Evolutionary conservation across 2,797 vertebrate species (phyloP).

Genomic region (Sebastes alutus): DNA sequence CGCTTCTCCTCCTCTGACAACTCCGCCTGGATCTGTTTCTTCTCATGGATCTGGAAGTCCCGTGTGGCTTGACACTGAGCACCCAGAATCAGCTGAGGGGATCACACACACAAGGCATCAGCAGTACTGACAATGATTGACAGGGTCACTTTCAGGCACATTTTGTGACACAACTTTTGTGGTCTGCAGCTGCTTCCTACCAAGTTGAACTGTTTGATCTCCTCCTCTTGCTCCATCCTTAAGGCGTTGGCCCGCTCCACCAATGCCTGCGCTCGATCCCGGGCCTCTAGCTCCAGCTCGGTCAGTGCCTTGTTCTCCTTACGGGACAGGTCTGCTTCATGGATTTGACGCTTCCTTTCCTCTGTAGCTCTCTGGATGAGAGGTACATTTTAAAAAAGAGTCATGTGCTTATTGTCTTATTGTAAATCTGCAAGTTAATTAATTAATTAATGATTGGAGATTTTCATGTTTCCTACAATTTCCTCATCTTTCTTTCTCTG

Average conservation of each 20-base stretch:
- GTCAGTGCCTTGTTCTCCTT: conserved; percentile 78
- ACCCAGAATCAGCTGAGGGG: conserved; percentile 84
- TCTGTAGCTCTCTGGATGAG: conserved; percentile 76
- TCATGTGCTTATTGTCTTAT: background rate
- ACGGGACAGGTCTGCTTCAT: conserved; percentile 75
- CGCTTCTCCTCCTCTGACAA: conserved; percentile 86
- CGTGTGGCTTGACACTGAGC: conserved; percentile 90
- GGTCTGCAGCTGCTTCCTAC: conserved; percentile 57
- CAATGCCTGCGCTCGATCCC: conserved; percentile 78
- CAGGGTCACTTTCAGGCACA: background rate
- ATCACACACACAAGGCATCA: background rate
- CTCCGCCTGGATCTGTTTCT: conserved; percentile 81
- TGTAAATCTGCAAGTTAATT: background rate
- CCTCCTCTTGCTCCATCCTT: conserved; percentile 90
- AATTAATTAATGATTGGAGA: too few relatives aligned
- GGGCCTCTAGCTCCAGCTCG: conserved; percentile 85
- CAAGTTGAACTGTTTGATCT: conserved; percentile 87
- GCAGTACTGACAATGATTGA: background rate
- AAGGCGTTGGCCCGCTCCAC: conserved; percentile 79
- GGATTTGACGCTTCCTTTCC: conserved; percentile 78
- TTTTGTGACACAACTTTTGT: background rate
- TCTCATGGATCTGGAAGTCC: conserved; percentile 90
- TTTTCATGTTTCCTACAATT: conserved; percentile 30
- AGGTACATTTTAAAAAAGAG: background rate
- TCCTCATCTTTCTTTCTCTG: conserved; percentile 70